phyloP scores from a whole-genome alignment of 2,888 invertebrate genomes.

The Cyclophora albipunctata region DNA sequence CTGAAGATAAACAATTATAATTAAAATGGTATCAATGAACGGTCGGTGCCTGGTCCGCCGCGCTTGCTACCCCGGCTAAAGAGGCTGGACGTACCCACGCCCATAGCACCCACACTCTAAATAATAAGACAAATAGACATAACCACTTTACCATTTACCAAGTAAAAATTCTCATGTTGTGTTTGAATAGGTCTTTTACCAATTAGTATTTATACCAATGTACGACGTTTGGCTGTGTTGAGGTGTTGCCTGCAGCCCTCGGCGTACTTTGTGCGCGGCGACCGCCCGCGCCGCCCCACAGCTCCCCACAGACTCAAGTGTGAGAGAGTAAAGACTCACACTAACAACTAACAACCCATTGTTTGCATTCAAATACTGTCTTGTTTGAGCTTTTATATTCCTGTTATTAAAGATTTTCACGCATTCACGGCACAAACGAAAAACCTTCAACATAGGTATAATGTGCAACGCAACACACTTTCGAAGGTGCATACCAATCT shows the following conservation, averaged over 20 bases:
- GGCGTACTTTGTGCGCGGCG: slow-evolving; percentile 46
- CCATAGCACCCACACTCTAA: slow-evolving; percentile 70
- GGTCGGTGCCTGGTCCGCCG: background rate
- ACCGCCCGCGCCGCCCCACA: slow-evolving; percentile 41
- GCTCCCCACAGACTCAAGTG: slow-evolving; percentile 38
- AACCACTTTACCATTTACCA: slow-evolving; percentile 72
- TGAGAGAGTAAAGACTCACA: slow-evolving; percentile 46
- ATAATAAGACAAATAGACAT: slow-evolving; percentile 68
- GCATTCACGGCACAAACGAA: slow-evolving; percentile 17
- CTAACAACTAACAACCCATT: slow-evolving; percentile 44
- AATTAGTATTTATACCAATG: slow-evolving; percentile 73
- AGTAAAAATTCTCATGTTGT: slow-evolving; percentile 70
- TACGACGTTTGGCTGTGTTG: slow-evolving; percentile 43
- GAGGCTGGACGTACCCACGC: slow-evolving; percentile 50
- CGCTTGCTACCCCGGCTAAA: slow-evolving; percentile 42
- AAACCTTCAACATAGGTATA: slow-evolving; percentile 4
- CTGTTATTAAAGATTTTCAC: slow-evolving; percentile 26
- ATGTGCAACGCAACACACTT: too few relatives aligned
- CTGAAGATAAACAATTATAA: too few relatives aligned
- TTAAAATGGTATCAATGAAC: too few relatives aligned
- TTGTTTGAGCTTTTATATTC: slow-evolving; percentile 35
- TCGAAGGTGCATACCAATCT: too few relatives aligned
- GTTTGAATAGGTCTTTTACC: slow-evolving; percentile 73
- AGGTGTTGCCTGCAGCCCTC: slow-evolving; percentile 49
- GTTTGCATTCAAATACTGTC: slow-evolving; percentile 48